These are phyloP conservation scores for Pogonomyrmex barbatus DNA, from an alignment of 1,140 invertebrate genomes.

Conservation along the genomic window DNA sequence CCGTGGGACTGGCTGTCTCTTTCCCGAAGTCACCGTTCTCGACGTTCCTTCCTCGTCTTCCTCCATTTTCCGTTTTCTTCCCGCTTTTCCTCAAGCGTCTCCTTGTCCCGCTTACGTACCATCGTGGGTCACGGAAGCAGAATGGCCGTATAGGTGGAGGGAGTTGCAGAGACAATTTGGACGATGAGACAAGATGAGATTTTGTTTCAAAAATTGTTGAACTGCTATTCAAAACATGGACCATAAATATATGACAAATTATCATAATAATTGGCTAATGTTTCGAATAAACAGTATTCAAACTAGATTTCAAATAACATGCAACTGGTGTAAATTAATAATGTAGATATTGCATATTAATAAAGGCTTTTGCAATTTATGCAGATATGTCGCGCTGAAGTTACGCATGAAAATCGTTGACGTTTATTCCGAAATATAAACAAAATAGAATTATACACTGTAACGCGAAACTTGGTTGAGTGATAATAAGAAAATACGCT, in stretches of 20 bases:
- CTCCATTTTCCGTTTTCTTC: conserved; percentile 55
- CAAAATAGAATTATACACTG: conserved; percentile 30
- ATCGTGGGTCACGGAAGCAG: conserved; percentile 63
- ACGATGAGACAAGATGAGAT: conserved; percentile 50
- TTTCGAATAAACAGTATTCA: not conserved
- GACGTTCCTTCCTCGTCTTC: conserved; percentile 38
- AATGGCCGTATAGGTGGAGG: conserved; percentile 42
- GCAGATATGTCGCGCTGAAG: not conserved
- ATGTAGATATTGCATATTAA: not conserved
- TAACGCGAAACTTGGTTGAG: conserved; percentile 52
- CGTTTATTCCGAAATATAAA: not conserved
- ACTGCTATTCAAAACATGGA: not conserved
- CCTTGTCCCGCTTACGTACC: conserved; percentile 54
- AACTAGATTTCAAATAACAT: not conserved
- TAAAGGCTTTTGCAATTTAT: not conserved
- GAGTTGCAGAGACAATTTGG: conserved; percentile 43
- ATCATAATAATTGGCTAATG: not conserved
- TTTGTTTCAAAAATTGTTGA: conserved; percentile 47
- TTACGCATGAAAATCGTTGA: not conserved
- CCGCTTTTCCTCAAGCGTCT: conserved; percentile 43
- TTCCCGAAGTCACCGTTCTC: conserved; percentile 66
- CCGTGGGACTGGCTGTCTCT: conserved; percentile 83
- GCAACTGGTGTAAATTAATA: not conserved
- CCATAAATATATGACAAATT: not conserved
- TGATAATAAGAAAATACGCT: conserved; percentile 62